Base-by-base conservation (phyloP, 2,797 vertebrate species). In the Psittacula derbiana region DNA sequence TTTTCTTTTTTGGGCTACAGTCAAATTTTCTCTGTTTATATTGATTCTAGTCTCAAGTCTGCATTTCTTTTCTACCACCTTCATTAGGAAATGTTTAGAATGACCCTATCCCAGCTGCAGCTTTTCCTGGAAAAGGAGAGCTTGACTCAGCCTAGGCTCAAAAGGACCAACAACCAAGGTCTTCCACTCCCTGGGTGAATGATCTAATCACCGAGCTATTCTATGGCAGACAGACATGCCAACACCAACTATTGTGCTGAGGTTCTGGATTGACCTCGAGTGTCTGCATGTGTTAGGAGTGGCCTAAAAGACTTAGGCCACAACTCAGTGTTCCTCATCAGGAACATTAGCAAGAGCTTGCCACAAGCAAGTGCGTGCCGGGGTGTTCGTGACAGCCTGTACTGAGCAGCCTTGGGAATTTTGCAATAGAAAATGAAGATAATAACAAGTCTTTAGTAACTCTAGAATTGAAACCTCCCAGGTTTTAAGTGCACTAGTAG, bases 101-200 rank as follows among this genome's bases (percentile, higher is more conserved):
- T 92, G 55, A 95, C 36, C 90, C 70, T 92, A 52, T 94, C 70
- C 70, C 94, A 97, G 92, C 93, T 97, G 92, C 60, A 70, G 86
- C 23, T 16, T 91, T 86, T 95, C 80, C 66, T 86, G 88, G 80
- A 93, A 95, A 75, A 84, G 24, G 17, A 87, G 52, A 49, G 49
- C 38, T 93, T 95, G 93, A 55, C 73, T 95, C 95, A 94, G 83
- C 62, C 46, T 12, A 19, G 94, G 46, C 92, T 58, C 80, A 15
- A 28, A 72, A 95, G 90, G 95, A 95, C 88, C 86, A 90, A 19
- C 86, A 96, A 90, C 58, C 80, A 73, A 96, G 85, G 83, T 95
- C 92, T 92, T 88, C 80, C 43, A 81, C 20, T 95, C 94, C 90
- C 94, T 84, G 80, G 79, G 55, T 92, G 80, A 93, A 96, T 97